These are phyloP conservation scores for Cydia strobilella DNA, from an alignment of 1,140 invertebrate species.

Conservation along the genomic window DNA sequence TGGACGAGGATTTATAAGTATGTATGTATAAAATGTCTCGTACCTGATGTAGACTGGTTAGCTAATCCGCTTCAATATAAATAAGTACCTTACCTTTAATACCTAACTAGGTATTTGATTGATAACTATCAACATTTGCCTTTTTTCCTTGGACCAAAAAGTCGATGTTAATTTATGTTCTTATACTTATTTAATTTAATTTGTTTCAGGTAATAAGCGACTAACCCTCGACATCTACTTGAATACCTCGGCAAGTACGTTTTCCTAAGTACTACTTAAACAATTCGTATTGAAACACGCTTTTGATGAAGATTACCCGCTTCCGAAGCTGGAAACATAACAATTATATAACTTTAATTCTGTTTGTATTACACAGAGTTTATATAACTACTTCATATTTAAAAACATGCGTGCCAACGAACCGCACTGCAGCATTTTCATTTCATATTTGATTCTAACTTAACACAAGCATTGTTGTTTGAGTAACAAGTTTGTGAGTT, in stretches of 20 bases:
- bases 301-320: no score
- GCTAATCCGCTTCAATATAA: no score
- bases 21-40: no score
- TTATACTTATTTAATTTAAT: constrained; percentile 3
- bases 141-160: no score
- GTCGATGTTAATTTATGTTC: no score
- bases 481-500: not conserved
- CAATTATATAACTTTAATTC: not conserved
- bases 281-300: not conserved
- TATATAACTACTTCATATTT: not conserved
- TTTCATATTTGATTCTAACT: not conserved
- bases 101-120: no score
- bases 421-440: constrained; percentile 22
- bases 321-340: no score
- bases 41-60: no score
- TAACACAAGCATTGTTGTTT: not conserved
- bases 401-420: not conserved
- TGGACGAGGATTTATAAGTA: no score
- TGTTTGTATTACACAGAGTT: not conserved
- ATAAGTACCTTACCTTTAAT: no score
- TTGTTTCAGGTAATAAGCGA: constrained; percentile 16
- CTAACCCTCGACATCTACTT: not conserved
- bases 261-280: not conserved
- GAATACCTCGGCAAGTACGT: not conserved
- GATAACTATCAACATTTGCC: no score